Conservation (phyloP, 1,140 invertebrate genomes). For the Brachionus rubens region DNA sequence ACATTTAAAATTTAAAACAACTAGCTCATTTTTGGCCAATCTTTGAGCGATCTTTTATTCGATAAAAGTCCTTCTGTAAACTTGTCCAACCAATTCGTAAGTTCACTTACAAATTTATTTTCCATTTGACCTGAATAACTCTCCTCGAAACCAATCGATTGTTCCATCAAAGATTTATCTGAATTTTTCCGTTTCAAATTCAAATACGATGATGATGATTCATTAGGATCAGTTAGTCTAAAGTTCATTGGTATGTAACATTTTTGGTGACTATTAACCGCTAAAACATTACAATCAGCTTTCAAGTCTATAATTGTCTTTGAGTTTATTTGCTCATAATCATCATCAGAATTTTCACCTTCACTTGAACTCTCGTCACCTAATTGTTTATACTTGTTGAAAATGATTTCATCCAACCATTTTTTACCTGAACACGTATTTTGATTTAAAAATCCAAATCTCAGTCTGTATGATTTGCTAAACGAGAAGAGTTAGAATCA, state of each 20-base stretch:
- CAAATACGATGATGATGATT: not conserved
- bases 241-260: not conserved
- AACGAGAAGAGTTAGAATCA: not conserved
- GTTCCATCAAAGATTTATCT: not conserved
- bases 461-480: slow-evolving; percentile 23
- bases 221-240: not conserved
- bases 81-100: not conserved
- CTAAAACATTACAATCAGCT: not conserved
- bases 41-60: not conserved
- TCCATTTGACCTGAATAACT: not conserved
- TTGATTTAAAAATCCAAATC: slow-evolving; percentile 21
- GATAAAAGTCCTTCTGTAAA: not conserved
- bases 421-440: not conserved
- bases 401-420: slow-evolving; percentile 22
- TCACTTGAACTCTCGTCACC: not conserved
- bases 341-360: not conserved
- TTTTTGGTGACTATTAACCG: not conserved
- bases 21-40: not conserved
- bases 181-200: not conserved
- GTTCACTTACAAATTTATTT: not conserved
- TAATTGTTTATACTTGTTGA: not conserved
- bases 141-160: not conserved
- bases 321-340: not conserved
- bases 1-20: too few species aligned
- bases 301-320: not conserved